Percentiles rank a stretch among this genome's conserved stretches.
Evolutionary conservation across 1,140 invertebrate genomes (phyloP).

Genomic region (Aphelinus atriplicis): DNA sequence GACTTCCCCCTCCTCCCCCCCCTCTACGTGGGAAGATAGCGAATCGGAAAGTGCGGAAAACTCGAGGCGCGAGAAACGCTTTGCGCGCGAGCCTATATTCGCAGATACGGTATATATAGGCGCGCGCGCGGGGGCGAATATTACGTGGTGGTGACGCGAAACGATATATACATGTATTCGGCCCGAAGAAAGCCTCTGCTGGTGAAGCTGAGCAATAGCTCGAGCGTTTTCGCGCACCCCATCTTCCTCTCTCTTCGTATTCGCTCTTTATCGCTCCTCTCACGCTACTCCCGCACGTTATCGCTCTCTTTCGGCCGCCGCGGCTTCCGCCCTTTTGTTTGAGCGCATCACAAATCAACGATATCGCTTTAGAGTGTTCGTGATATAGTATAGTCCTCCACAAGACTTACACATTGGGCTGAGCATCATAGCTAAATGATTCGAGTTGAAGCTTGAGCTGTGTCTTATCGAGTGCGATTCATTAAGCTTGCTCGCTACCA

Average conservation of each 20-base stretch:
- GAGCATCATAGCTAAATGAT: not conserved
- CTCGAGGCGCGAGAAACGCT: not conserved
- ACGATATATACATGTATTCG: slow-evolving; percentile 63
- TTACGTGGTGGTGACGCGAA: slow-evolving; percentile 61
- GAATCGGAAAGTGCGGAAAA: slow-evolving; percentile 10
- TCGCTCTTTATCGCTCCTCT: slow-evolving; percentile 15
- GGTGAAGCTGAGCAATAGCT: slow-evolving; percentile 66
- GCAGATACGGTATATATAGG: not conserved
- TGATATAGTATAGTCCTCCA: not conserved
- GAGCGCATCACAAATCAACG: too few relatives aligned
- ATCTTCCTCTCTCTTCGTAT: slow-evolving; percentile 40
- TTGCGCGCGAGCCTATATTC: not conserved
- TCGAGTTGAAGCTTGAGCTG: not conserved
- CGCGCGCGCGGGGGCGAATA: not conserved
- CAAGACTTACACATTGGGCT: not conserved
- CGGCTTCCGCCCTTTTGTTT: slow-evolving; percentile 2
- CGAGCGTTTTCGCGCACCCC: slow-evolving; percentile 42
- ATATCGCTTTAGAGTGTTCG: too few relatives aligned
- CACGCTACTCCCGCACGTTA: too few relatives aligned
- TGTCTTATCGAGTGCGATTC: not conserved
- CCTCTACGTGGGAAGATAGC: not conserved
- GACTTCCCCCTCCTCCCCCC: not conserved
- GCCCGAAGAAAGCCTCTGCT: slow-evolving; percentile 62
- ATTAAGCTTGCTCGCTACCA: too few relatives aligned
- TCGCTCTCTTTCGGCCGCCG: slow-evolving; percentile 6